Conservation (phyloP, 92 coral and sea anemone genomes). For the Nematostella vectensis region DNA sequence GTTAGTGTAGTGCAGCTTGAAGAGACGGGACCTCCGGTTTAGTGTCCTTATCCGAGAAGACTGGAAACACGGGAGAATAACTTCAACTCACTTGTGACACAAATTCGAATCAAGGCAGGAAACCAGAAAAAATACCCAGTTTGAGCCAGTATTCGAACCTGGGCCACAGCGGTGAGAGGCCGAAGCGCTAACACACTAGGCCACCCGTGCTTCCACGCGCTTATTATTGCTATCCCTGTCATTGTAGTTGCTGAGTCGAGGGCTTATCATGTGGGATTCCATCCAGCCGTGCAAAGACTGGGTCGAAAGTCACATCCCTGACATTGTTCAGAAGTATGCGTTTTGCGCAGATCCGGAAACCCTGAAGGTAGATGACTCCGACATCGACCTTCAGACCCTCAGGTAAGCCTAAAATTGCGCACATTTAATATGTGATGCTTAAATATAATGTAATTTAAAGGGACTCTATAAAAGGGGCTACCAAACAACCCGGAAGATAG, state of each 20-base stretch:
- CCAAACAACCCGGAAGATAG: no score
- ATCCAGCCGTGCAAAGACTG: slow-evolving; percentile 69
- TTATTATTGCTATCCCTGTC: background rate
- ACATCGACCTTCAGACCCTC: slow-evolving; percentile 77
- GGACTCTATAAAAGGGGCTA: no score
- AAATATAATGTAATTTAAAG: no score
- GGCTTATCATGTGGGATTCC: slow-evolving; percentile 89
- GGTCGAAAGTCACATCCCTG: slow-evolving; percentile 86
- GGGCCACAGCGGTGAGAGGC: background rate
- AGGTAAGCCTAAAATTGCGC: slow-evolving; percentile 65
- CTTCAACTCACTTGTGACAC: no score
- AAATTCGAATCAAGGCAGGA: no score
- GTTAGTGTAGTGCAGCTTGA: no score
- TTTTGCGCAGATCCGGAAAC: slow-evolving; percentile 41
- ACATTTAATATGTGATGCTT: no score
- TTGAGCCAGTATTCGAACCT: no score
- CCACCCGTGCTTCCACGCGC: background rate
- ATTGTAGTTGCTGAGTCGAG: slow-evolving; percentile 74
- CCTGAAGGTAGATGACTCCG: slow-evolving; percentile 33
- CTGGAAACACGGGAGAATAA: no score
- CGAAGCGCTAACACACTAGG: background rate
- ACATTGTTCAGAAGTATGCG: slow-evolving; percentile 76
- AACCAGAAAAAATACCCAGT: no score
- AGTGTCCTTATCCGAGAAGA: no score
- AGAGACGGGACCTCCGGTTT: no score